Conservation (phyloP, 2,888 invertebrate species). For the Drosophila infuscata region DNA sequence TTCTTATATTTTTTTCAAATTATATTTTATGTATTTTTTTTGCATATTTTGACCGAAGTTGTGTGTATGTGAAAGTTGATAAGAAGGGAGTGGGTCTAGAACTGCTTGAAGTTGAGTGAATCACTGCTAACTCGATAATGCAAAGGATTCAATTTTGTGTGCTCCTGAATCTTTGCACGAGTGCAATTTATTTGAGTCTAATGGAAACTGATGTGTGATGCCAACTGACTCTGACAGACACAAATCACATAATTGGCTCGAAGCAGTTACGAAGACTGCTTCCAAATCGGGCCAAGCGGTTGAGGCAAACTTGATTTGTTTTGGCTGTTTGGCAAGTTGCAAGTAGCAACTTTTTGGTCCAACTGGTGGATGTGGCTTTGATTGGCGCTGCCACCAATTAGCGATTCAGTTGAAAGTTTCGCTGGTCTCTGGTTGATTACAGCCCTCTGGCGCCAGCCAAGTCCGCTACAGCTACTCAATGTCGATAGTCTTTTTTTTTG, state of each 20-base stretch:
- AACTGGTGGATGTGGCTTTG: slow-evolving; percentile 8
- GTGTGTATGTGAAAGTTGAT: background rate
- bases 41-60: background rate
- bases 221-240: background rate
- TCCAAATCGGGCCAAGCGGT: background rate
- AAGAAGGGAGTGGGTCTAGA: background rate
- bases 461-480: too few relatives aligned
- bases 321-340: slow-evolving; percentile 1
- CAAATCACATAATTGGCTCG: background rate
- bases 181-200: background rate
- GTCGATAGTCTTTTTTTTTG: slow-evolving; percentile 10
- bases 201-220: background rate
- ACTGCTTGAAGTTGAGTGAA: background rate
- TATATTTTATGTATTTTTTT: background rate
- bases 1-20: background rate
- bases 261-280: background rate
- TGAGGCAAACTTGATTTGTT: background rate
- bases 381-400: slow-evolving; percentile 46
- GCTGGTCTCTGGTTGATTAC: background rate
- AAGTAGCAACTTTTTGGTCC: slow-evolving; percentile 3
- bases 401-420: slow-evolving; percentile 54
- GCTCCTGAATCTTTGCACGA: background rate
- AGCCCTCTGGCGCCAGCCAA: background rate
- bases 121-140: background rate
- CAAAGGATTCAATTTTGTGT: background rate